Base-by-base conservation (phyloP, 2,797 vertebrate genomes). In the Falco naumanni region DNA sequence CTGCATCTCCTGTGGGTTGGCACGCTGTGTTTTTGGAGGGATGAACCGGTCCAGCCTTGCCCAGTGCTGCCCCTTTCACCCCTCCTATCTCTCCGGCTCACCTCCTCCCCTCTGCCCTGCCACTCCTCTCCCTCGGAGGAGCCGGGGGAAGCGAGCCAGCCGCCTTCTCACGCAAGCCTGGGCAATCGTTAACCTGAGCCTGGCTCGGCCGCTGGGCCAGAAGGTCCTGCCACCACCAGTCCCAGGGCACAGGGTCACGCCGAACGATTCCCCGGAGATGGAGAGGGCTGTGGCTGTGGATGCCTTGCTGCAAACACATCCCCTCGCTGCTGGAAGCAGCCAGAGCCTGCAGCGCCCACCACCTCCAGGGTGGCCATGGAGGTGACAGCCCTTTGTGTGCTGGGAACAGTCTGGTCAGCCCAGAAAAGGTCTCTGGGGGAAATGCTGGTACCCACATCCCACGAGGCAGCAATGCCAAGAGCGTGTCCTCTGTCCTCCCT, bases 171-270 rank as follows among this genome's bases (percentile, higher is more conserved):
- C 91, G 96, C 92, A 25, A 80, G 76, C 93, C 95, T 95, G 90
- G 95, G 77, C 96, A 97, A 97, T 97, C 41, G 90, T 97, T 97
- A 97, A 97, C 96, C 95, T 69, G 85, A 54, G 54, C 63, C 82
- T 56, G 85, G 71, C 89, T 80, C 87, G 59, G 79, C 34, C 1
- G 9, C 65, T 7, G 70, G 74, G 48, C 57, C 45, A 60, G n/a
- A 12, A 31, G 80, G 74, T 65, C 68, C 69, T n/a, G 86, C 54
- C 41, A 59, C 45, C 75, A 3, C 29, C 7, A 1, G 6, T 11
- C 6, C 24, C 5, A 3, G 39, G 15, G 31, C 24, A 13, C 1
- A 0, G 29, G 22, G 6, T 39, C 24, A 56, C 33, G 9, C 19
- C 0, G 0, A 13, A 0, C 16, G 34, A 13, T 24, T 47, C 39